Conservation (phyloP, 2,888 invertebrate genomes). For the Macroteleia sp. region DNA sequence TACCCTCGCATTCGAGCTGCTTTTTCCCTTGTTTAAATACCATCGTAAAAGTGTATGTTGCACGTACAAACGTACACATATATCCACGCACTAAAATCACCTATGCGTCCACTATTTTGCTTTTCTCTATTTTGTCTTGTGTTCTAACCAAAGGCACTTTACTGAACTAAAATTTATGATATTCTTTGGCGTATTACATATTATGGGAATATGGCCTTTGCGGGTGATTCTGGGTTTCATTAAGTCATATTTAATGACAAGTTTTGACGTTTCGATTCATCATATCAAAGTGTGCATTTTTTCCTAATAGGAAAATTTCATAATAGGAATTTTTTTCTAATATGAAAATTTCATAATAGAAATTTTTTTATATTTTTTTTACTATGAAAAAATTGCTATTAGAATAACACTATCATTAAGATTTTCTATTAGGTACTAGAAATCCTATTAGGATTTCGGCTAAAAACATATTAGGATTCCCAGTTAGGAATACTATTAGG, state of each 20-base stretch:
- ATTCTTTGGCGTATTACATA: conserved; percentile 19
- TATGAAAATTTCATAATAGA: too few relatives aligned
- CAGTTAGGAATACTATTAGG: too few relatives aligned
- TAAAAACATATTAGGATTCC: too few relatives aligned
- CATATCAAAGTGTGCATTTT: conserved; percentile 1
- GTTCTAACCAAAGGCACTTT: conserved; percentile 29
- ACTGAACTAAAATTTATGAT: conserved; percentile 20
- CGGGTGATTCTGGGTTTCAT: conserved; percentile 5
- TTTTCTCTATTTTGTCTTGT: conserved; percentile 35
- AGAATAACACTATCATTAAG: too few relatives aligned
- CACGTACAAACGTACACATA: too few relatives aligned
- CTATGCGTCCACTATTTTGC: conserved; percentile 27
- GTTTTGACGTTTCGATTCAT: conserved; percentile 9
- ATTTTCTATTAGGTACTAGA: too few relatives aligned
- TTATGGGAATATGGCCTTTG: not conserved
- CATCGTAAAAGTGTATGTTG: conserved; percentile 49
- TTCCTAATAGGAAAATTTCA: too few relatives aligned
- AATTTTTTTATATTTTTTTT: too few relatives aligned
- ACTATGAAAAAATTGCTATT: too few relatives aligned
- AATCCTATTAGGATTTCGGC: too few relatives aligned
- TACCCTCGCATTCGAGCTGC: conserved; percentile 69
- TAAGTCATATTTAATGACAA: conserved; percentile 25
- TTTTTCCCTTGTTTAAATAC: conserved; percentile 73
- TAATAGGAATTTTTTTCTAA: too few relatives aligned
- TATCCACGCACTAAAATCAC: conserved; percentile 20